Percentiles rank a stretch among this genome's conserved stretches.
Evolutionary conservation across 2,888 invertebrate genomes (phyloP).

Genomic region (Machimus atricapillus): DNA sequence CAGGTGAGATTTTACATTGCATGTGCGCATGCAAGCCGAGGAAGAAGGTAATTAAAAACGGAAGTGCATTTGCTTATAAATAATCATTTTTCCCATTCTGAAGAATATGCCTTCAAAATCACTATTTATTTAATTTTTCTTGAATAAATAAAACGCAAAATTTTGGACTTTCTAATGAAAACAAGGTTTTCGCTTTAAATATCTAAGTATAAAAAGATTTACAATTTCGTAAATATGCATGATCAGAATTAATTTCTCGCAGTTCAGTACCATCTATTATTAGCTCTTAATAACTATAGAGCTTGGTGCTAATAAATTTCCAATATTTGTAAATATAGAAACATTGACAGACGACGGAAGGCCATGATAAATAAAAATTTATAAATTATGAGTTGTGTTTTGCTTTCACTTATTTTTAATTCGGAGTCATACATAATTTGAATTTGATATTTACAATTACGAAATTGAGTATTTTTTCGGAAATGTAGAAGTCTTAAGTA

Average conservation of each 20-base stretch:
- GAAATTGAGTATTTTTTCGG: not conserved
- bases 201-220: too few species aligned
- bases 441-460: not conserved
- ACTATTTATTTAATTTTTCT: not conserved
- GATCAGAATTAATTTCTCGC: not conserved
- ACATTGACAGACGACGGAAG: not conserved
- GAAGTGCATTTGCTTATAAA: not conserved
- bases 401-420: not conserved
- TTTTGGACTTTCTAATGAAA: not conserved
- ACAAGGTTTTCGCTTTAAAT: too few species aligned
- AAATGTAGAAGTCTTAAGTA: not conserved
- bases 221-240: not conserved
- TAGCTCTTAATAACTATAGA: not conserved
- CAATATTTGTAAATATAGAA: not conserved
- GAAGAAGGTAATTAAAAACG: not conserved
- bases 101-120: not conserved
- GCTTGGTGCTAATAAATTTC: not conserved
- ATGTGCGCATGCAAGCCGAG: not conserved
- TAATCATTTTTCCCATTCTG: not conserved
- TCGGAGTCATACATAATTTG: not conserved
- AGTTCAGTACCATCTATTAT: not conserved
- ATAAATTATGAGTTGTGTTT: not conserved
- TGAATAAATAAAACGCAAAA: not conserved
- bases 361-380: not conserved
- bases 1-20: not conserved